Evolutionary conservation across 2,888 invertebrate species (phyloP), one percentile per base, ranked within the genome.

Genomic region (Fissipunctia ypsillon): DNA sequence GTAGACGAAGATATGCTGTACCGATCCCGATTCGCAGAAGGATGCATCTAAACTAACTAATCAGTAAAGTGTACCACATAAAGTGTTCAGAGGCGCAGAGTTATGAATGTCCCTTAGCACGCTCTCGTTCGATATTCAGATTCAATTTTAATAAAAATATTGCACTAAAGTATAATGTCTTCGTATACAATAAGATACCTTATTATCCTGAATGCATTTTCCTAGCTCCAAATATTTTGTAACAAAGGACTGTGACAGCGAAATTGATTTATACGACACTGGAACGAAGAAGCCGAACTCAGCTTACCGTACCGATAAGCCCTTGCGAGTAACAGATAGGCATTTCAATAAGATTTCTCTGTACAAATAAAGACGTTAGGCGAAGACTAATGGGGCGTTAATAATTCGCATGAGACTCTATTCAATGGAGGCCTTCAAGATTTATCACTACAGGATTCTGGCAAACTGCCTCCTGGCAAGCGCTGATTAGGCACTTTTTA

Each of bases 401-500:
- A 95, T 95, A 95, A 96, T 95, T 95, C 91, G 92, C 91, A 90
- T 92, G 92, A 94, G 94, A 93, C 91, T 90, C 94, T 92, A 94
- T 95, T 95, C 91, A 95, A 94, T 94, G 93, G 93, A 89, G 90
- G 92, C 92, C 91, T 87, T 91, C 88, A 89, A 94, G 95, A 96
- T 95, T 95, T 95, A 95, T 94, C 92, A 92, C 94, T 94, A 94
- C 94, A 94, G 94, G 90, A 90, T 92, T 89, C 94, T 95, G 96
- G 96, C 95, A 95, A 94, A 93, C 93, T 95, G 95, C 95, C 95
- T 93, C 91, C 92, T 95, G 94, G 95, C 94, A 94, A 88, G 84
- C 90, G 91, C 90, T 92, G 93, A 94, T 94, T 93, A 93, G 92
- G 93, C 93, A 94, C 88, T 92, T 92, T 93, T 93, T 88, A 92